phyloP scores from a whole-genome alignment of 1,140 invertebrate species.

The Mycetomoellerius zeteki region DNA sequence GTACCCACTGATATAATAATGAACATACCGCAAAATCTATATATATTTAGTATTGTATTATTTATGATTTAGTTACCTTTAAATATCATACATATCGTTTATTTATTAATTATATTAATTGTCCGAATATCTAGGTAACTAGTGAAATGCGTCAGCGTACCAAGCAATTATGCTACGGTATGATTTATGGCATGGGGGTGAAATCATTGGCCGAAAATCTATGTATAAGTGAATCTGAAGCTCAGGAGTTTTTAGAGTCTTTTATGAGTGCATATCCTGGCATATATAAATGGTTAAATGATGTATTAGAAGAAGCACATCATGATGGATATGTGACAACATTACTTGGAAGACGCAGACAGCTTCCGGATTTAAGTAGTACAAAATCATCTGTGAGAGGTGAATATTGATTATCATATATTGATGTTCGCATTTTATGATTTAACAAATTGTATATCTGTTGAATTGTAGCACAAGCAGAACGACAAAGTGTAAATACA shows the following conservation, averaged over 20 bases:
- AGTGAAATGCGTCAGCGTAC: constrained; percentile 93
- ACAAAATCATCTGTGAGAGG: constrained; percentile 88
- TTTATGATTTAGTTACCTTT: neutral
- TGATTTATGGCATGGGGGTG: constrained; percentile 98
- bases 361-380: constrained; percentile 93
- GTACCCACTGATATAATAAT: constrained; percentile 84
- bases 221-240: constrained; percentile 93
- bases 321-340: constrained; percentile 94
- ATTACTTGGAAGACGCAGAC: constrained; percentile 92
- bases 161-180: constrained; percentile 98
- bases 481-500: constrained; percentile 98
- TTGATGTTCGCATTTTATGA: constrained; percentile 13
- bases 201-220: constrained; percentile 94
- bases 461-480: constrained; percentile 91
- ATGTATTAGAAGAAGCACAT: constrained; percentile 90
- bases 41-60: neutral
- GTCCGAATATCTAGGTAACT: constrained; percentile 88
- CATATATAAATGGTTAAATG: constrained; percentile 90
- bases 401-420: constrained; percentile 79
- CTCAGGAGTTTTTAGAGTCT: constrained; percentile 92
- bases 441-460: constrained; percentile 48
- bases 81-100: constrained; percentile 30
- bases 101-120: constrained; percentile 51
- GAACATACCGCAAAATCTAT: neutral
- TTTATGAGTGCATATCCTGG: constrained; percentile 95